These are phyloP conservation scores for Sycophila sp. DNA, from an alignment of 1,140 invertebrate genomes.

Conservation along the genomic window DNA sequence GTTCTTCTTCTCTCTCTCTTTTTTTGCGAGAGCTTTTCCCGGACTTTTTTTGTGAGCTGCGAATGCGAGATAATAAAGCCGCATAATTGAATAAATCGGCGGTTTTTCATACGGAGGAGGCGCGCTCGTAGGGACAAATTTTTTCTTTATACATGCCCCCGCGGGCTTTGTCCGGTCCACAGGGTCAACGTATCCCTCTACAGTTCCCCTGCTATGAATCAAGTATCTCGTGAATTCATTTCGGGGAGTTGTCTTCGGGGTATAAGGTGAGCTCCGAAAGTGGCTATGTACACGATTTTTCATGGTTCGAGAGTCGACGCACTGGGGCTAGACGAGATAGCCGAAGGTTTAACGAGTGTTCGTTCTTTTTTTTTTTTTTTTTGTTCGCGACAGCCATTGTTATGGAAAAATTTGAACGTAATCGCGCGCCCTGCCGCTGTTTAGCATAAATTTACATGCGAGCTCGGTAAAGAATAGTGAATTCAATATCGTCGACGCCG, in stretches of 20 bases:
- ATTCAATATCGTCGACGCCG: constrained; percentile 15
- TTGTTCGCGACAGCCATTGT: constrained; percentile 1
- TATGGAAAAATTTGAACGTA: constrained; percentile 15
- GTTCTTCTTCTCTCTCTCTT: background rate
- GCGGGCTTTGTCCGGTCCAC: background rate
- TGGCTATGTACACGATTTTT: too few relatives aligned
- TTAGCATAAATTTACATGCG: constrained; percentile 22
- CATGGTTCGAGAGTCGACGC: too few relatives aligned
- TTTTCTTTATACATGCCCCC: constrained; percentile 5
- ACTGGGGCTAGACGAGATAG: too few relatives aligned
- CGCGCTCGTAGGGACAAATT: constrained; percentile 20
- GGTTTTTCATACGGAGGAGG: constrained; percentile 17
- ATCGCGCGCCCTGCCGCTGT: background rate
- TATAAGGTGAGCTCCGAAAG: too few relatives aligned
- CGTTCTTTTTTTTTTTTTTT: too few relatives aligned
- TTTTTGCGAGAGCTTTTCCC: background rate
- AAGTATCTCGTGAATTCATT: too few relatives aligned
- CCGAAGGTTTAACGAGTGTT: too few relatives aligned
- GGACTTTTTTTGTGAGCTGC: background rate
- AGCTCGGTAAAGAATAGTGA: background rate
- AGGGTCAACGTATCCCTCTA: too few relatives aligned
- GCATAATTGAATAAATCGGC: constrained; percentile 35
- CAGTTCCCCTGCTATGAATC: too few relatives aligned
- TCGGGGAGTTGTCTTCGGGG: too few relatives aligned
- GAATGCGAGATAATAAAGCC: constrained; percentile 26